A percentile compares a stretch with the other conserved stretches of the same genome.
Evolutionary conservation across 2,797 vertebrate genomes (phyloP).

Genomic region (Poliocrania exsul): DNA sequence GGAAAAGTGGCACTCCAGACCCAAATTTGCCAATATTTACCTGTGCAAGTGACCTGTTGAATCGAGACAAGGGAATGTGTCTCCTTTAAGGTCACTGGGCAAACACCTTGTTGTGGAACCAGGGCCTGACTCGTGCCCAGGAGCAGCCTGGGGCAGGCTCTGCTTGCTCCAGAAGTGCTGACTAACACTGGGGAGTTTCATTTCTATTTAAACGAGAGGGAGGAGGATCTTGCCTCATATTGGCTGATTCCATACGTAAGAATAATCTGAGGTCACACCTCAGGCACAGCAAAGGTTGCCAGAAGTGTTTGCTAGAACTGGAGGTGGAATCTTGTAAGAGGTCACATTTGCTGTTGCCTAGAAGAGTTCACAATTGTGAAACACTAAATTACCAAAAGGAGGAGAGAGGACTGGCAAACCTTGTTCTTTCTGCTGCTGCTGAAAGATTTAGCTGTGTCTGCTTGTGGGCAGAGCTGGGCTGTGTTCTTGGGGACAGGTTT

Average conservation of each 20-base stretch:
- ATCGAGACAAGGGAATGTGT: background rate
- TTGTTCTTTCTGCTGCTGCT: background rate
- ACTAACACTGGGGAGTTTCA: background rate
- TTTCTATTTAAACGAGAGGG: slow-evolving; percentile 21
- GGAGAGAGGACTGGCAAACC: background rate
- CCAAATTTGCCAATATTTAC: background rate
- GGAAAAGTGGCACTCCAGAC: background rate
- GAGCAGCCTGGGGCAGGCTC: background rate
- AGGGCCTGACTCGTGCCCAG: background rate
- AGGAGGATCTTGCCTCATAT: background rate
- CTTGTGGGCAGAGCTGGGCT: background rate
- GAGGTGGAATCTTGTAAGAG: background rate
- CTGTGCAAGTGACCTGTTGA: background rate
- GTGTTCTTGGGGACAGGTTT: background rate
- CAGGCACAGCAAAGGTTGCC: background rate
- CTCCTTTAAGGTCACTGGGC: background rate
- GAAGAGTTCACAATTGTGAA: background rate
- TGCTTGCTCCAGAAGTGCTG: background rate
- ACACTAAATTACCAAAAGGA: background rate
- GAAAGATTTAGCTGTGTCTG: background rate
- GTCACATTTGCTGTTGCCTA: background rate
- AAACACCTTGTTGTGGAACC: background rate
- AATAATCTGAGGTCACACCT: background rate
- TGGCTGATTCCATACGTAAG: background rate
- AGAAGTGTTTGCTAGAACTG: background rate